Percentiles rank a stretch among this genome's conserved stretches.
phyloP scores from a whole-genome alignment of 1,140 invertebrate species.

The Drosophila asahinai region DNA sequence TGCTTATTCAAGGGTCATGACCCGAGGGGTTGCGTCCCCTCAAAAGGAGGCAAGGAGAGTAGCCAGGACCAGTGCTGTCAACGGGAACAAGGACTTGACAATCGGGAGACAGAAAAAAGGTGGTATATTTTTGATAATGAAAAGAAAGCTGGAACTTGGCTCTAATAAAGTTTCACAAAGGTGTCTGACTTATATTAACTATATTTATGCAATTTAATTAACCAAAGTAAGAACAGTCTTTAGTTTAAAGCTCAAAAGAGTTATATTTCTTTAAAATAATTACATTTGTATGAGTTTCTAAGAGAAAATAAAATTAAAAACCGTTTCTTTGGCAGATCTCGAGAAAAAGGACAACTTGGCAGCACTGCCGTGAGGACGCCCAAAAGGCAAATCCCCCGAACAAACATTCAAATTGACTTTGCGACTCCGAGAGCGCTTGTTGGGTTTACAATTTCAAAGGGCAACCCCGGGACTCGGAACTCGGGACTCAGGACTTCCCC shows the following conservation, averaged over 20 bases:
- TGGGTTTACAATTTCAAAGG: slow-evolving; percentile 37
- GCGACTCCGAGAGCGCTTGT: slow-evolving; percentile 57
- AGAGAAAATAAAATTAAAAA: background rate
- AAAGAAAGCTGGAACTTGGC: background rate
- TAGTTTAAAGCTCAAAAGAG: background rate
- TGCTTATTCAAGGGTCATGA: slow-evolving; percentile 66
- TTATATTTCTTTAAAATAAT: background rate
- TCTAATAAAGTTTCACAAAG: background rate
- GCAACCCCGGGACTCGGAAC: background rate
- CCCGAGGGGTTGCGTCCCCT: slow-evolving; percentile 12
- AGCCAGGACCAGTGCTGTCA: slow-evolving; percentile 1
- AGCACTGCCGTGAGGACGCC: slow-evolving; percentile 4
- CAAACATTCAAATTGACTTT: slow-evolving; percentile 81
- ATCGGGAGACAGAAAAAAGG: background rate
- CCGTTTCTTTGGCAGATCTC: too few species aligned
- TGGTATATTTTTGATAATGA: background rate
- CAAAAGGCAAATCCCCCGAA: slow-evolving; percentile 54
- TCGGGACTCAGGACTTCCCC: slow-evolving; percentile 13
- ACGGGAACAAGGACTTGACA: background rate
- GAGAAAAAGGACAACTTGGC: slow-evolving; percentile 2
- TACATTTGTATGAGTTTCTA: background rate
- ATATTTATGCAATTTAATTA: too few species aligned
- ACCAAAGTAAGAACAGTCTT: too few species aligned
- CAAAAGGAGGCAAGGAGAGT: background rate
- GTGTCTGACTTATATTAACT: background rate